phyloP scores from a whole-genome alignment of 2,888 invertebrate species.

The Ornithoptera priamus region DNA sequence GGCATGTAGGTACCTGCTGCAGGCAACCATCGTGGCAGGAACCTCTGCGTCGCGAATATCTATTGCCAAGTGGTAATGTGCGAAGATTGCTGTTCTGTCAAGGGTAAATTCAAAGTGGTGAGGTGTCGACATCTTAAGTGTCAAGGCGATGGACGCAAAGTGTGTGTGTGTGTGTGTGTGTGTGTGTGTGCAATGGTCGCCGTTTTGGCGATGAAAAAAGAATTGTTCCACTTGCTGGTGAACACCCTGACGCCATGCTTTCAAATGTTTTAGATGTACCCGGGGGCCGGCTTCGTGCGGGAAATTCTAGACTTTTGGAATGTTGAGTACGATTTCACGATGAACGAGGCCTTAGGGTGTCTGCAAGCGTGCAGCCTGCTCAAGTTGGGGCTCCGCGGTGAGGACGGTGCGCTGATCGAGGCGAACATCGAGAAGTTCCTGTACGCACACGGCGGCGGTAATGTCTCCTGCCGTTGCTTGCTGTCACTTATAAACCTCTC shows the following conservation, averaged over 20 bases:
- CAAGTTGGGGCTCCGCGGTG: not conserved
- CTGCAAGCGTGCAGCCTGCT: not conserved
- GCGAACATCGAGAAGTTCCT: not conserved
- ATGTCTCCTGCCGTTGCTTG: not conserved
- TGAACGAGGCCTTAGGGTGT: not conserved
- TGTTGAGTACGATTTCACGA: not conserved
- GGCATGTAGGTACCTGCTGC: too few species aligned
- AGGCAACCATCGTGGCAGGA: too few species aligned
- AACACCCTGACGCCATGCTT: not conserved
- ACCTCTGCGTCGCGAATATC: too few species aligned
- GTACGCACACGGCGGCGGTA: not conserved
- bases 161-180: too few species aligned
- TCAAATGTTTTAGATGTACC: not conserved
- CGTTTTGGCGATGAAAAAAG: too few species aligned
- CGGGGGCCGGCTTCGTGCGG: not conserved
- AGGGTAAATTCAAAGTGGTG: too few species aligned
- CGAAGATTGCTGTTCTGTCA: too few species aligned
- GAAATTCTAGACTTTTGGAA: conserved; percentile 3
- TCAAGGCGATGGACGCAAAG: too few species aligned
- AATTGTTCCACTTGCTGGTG: not conserved
- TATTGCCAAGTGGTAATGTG: too few species aligned
- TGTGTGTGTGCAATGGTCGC: too few species aligned
- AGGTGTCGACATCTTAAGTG: too few species aligned
- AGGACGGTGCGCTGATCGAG: not conserved
- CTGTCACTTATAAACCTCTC: too few species aligned